Evolutionary conservation across 2,888 invertebrate species (phyloP).

Genomic region (Monochamus alternatus): DNA sequence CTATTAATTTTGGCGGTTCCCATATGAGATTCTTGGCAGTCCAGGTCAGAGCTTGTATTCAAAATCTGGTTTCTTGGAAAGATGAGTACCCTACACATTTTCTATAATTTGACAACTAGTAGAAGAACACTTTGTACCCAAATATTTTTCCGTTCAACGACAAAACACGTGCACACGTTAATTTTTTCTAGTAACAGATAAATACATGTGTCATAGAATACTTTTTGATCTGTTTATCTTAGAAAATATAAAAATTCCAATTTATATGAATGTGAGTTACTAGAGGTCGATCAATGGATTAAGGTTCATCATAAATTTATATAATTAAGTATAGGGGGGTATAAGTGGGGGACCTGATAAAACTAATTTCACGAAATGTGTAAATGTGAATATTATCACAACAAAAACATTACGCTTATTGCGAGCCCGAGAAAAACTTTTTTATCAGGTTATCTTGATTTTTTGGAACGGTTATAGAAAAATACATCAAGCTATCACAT

Average conservation of each 20-base stretch:
- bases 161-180: neutral
- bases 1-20: too few relatives aligned
- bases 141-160: neutral
- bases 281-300: conserved; percentile 10
- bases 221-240: neutral
- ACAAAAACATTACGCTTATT: neutral
- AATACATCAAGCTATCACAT: neutral
- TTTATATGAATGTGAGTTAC: conserved; percentile 4
- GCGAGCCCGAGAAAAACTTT: too few relatives aligned
- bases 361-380: conserved; percentile 18
- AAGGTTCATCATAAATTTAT: conserved; percentile 15
- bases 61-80: too few relatives aligned
- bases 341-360: conserved; percentile 24
- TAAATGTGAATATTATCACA: conserved; percentile 16
- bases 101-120: too few relatives aligned
- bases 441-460: too few relatives aligned
- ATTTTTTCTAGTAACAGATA: neutral
- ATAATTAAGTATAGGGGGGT: conserved; percentile 10
- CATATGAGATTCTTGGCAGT: too few relatives aligned
- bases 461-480: too few relatives aligned
- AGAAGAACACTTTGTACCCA: too few relatives aligned
- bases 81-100: too few relatives aligned
- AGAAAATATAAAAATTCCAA: neutral
- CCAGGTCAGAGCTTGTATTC: too few relatives aligned
- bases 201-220: neutral